phyloP scores from a whole-genome alignment of 2,888 invertebrate species.

The Miltochrista miniata region DNA sequence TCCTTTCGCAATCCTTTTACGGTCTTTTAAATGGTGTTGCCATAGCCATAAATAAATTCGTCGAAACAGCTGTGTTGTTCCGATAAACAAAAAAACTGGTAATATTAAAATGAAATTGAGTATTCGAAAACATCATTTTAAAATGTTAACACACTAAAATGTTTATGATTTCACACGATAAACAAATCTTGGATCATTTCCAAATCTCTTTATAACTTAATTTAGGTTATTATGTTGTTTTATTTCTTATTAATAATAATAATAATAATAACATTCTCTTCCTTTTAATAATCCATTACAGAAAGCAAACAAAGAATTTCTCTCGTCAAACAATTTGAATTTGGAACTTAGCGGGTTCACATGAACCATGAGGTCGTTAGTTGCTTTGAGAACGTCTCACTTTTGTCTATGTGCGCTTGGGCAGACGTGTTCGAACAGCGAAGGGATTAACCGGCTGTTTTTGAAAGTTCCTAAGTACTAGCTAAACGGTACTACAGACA shows the following conservation, averaged over 20 bases:
- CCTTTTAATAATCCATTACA: constrained; percentile 50
- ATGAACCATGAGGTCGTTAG: constrained; percentile 60
- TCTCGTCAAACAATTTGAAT: constrained; percentile 62
- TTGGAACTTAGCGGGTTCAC: constrained; percentile 64
- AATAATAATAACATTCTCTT: constrained; percentile 9
- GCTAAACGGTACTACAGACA: constrained; percentile 37
- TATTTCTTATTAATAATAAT: constrained; percentile 14
- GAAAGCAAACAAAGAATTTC: constrained; percentile 63
- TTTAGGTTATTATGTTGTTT: constrained; percentile 24
- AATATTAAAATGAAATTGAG: constrained; percentile 16
- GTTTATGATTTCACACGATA: constrained; percentile 38
- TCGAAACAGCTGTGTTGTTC: constrained; percentile 8
- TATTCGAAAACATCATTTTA: constrained; percentile 33
- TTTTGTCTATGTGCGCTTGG: constrained; percentile 64
- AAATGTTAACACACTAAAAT: constrained; percentile 31
- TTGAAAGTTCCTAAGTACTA: constrained; percentile 24
- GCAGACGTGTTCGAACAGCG: constrained; percentile 54
- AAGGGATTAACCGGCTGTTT: constrained; percentile 53
- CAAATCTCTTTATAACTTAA: constrained; percentile 40
- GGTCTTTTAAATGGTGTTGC: constrained; percentile 3
- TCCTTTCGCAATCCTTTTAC: neutral
- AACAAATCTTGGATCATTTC: constrained; percentile 46
- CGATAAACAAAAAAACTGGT: constrained; percentile 10
- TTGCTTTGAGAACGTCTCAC: constrained; percentile 68
- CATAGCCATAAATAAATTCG: neutral